Evolutionary conservation across 2,797 vertebrate species (phyloP), one percentile per base, ranked within the genome.

Genomic region (Molothrus aeneus): DNA sequence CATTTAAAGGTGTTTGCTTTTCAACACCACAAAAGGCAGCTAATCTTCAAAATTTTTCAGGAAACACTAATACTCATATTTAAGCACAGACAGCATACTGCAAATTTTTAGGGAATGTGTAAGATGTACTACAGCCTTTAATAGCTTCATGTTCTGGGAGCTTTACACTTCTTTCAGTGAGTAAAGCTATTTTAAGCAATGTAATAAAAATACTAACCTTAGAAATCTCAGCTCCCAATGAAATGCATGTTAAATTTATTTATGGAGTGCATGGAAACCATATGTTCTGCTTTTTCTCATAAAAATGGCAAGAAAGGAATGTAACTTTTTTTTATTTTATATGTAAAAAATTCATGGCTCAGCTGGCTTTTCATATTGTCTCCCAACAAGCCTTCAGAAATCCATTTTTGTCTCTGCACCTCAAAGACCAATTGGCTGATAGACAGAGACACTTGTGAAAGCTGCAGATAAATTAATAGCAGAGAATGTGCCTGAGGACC

Each of bases 391-490:
- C 65, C 94, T 96, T 96, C 69, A 97, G 96, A 97, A 98, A 98
- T 97, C 93, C 86, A 95, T 97, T 97, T 93, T 98, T 97, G 94
- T 96, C 82, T 77, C 72, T 96, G 69, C 73, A 94, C 68, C 96
- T 90, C 73, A 94, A 94, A 95, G 93, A 93, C 97, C 96, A 97
- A 97, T 96, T 95, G 94, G 71, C 75, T 96, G 95, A 97, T 96
- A 97, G 96, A 93, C 92, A 96, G 94, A 97, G 96, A 97, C 83
- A 83, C 90, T 97, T 84, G 34, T 92, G 96, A 97, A 97, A 97
- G 89, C 93, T 83, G 63, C 75, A 93, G 96, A 96, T 97, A 98
- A 98, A 98, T 98, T 98, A 97, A 97, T 97, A 98, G 97, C 92
- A 95, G 95, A 94, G 71, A 95, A 77, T 47, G 93, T 97, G 96